A percentile compares a stretch with the other conserved stretches of the same genome.
Conservation (phyloP, 2,797 vertebrate genomes). For the Platalea minor region DNA sequence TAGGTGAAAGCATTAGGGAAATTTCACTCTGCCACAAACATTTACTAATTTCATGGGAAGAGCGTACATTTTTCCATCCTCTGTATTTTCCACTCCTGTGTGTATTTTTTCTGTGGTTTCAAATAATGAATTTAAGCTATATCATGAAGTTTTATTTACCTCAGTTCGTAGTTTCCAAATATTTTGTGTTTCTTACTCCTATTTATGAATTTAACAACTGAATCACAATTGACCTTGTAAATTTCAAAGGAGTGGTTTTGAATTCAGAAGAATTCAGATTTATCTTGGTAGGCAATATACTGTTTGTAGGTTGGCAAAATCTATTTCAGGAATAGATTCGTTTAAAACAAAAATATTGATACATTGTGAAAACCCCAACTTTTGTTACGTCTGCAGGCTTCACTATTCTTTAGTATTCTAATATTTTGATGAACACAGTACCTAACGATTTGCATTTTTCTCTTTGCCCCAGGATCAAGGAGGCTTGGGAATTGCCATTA, state of each 20-base stretch:
- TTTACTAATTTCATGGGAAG: not conserved
- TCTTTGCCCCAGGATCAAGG: conserved; percentile 81
- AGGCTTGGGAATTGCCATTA: conserved; percentile 83
- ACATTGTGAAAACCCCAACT: not conserved
- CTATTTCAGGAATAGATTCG: not conserved
- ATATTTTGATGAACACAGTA: not conserved
- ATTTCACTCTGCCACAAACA: not conserved
- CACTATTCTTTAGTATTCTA: not conserved
- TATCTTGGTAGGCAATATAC: not conserved
- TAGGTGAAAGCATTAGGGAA: not conserved
- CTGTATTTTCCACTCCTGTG: not conserved
- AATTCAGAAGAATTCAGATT: not conserved
- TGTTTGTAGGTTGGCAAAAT: not conserved
- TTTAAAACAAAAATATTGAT: not conserved
- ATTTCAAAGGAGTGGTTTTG: not conserved
- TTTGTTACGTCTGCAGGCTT: not conserved
- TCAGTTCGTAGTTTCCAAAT: not conserved
- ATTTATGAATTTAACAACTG: not conserved
- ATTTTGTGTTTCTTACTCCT: not conserved
- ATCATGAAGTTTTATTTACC: not conserved
- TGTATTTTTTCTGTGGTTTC: not conserved
- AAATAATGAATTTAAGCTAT: not conserved
- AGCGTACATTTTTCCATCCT: not conserved
- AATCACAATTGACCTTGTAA: not conserved
- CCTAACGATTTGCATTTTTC: not conserved